Percentiles rank a stretch among this genome's conserved stretches.
Evolutionary conservation across 23 tunicate genomes (phyloP).

Genomic region (Halocynthia aurantium): DNA sequence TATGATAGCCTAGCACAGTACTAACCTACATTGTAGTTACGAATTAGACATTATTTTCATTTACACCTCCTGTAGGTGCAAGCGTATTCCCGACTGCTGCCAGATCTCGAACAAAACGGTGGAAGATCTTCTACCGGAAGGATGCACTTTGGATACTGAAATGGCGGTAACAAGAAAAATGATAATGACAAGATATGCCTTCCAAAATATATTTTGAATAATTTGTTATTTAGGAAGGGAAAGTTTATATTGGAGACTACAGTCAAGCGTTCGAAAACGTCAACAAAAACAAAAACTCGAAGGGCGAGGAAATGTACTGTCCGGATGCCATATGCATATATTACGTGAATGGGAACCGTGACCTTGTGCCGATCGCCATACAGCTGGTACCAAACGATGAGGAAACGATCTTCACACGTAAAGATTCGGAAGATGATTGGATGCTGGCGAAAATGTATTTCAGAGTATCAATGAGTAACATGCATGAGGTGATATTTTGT

Average conservation of each 20-base stretch:
- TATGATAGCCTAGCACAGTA: too few species aligned
- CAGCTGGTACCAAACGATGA: constrained; percentile 47
- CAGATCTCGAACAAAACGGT: constrained; percentile 27
- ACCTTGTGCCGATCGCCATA: constrained; percentile 56
- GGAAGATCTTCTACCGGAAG: neutral
- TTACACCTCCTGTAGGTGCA: constrained; percentile 20
- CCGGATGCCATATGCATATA: constrained; percentile 27
- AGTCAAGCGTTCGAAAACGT: constrained; percentile 12
- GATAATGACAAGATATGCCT: neutral
- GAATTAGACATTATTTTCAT: too few species aligned
- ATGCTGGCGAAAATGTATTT: constrained; percentile 66
- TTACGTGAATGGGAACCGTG: constrained; percentile 6
- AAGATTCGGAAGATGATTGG: constrained; percentile 48
- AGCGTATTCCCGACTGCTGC: constrained; percentile 23
- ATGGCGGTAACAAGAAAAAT: constrained; percentile 16
- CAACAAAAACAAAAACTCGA: constrained; percentile 12
- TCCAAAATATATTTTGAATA: neutral
- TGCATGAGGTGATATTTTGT: constrained; percentile 41
- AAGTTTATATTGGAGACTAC: constrained; percentile 39
- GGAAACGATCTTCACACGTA: constrained; percentile 42
- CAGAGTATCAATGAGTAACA: constrained; percentile 8
- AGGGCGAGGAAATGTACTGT: constrained; percentile 13
- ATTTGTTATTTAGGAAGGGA: constrained; percentile 35
- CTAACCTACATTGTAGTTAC: too few species aligned
- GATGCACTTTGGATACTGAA: constrained; percentile 25